Base-by-base conservation (phyloP, 92 coral and sea anemone species). In the Porites evermanni region DNA sequence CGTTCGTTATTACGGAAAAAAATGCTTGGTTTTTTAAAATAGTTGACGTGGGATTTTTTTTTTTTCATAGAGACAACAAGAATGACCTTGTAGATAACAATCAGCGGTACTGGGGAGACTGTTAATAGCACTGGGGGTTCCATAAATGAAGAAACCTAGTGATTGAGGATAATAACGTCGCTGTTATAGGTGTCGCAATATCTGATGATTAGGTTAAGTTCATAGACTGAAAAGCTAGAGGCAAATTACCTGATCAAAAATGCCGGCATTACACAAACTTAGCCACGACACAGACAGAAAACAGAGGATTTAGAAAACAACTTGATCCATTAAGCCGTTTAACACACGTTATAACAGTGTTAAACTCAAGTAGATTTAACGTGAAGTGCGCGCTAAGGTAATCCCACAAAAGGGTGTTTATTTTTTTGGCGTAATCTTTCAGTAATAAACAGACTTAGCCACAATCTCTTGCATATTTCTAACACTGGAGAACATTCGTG, bases 401-500 rank as follows among this genome's bases (percentile, higher is more conserved):
- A 32, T 81, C 68, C 67, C 12, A 32, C 26, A 23, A 19, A 64
- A 60, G n/a, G 58, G 64, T 67, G 17, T 75, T 80, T 29, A 29
- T 81, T 70, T 26, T 54, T 70, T 19, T 6, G 7, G 50, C 0
- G 8, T 56, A 70, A 81, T 32, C 69, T 77, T n/a, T 26, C 53
- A 24, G 20, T 11, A 29, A 23, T 54, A 70, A 81, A 58, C 68
- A 70, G 50, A 19, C 21, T 12, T 17, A 11, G 63, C 75, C 16
- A 24, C 10, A 24, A 51, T 6, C 14, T 17, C 18, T 6, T 12
- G 29, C 11, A 24, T 3, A 56, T 3, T 56, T 56, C 24, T 58
- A 29, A 58, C 70, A n/a, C 13, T 23, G 4, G 38, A 29, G 86
- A 38, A 81, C 14, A n/a, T 69, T 81, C 86, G 58, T 23, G 70